Base-by-base conservation (phyloP, 2,888 invertebrate genomes). In the Galerucella pusilla region DNA sequence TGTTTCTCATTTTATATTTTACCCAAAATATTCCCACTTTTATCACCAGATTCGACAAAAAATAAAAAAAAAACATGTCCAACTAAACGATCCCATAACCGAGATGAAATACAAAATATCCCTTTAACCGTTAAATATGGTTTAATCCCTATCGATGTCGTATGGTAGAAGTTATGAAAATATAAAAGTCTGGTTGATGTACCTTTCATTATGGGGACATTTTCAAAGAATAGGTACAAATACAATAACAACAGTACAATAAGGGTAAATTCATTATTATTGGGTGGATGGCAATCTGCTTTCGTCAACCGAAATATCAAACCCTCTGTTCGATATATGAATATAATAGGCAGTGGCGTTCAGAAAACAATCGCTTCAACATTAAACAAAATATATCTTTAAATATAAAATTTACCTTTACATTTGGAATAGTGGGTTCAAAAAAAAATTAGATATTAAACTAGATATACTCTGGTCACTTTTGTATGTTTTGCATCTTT, bases 241-340 rank as follows among this genome's bases (percentile, higher is more conserved):
- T 73, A 73, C 71, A 71, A 73, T 73, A 70, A 73, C 75, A 74
- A 66, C 65, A 63, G 60, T 72, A 73, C 76, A 73, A 73, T 71
- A 73, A 71, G 76, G 73, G 67, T 73, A 73, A 76, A 76, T 73
- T 76, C 70, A 67, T 76, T 71, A 76, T 76, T 76, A 73, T 76
- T 72, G 57, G 49, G 45, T 66, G 64, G 64, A 42, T 60, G 63
- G 63, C 76, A 65, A 61, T 66, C 71, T 49, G 66, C 75, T 75
- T 68, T 69, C 76, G 73, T 73, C 76, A 76, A 73, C 73, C 71
- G 73, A 73, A 76, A 76, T 67, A 73, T 76, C 75, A 76, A 75
- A 73, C 76, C 76, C 76, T 68, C 68, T 14, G 25, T 14, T 52
- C 52, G 16, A 71, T 68, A 54, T 71, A 66, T 49, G 68, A 45